Conservation (phyloP, 2,888 invertebrate species). For the Harpalus rubripes region DNA sequence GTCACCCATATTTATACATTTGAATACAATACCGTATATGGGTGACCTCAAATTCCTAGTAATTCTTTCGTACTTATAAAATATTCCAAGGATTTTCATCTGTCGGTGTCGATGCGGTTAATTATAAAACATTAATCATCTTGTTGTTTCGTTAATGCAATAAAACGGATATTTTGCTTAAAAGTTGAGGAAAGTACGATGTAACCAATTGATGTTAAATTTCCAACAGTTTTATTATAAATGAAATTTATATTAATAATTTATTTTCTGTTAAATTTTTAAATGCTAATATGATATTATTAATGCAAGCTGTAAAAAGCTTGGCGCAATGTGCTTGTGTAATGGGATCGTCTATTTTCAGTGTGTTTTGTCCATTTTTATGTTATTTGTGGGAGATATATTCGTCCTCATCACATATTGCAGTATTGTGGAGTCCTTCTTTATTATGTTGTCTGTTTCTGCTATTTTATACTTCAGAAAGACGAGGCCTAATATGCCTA, state of each 20-base stretch:
- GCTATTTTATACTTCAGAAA: slow-evolving; percentile 91
- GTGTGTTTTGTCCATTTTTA: slow-evolving; percentile 90
- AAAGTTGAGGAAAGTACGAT: too few relatives aligned
- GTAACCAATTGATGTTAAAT: too few relatives aligned
- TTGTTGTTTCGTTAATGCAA: not conserved
- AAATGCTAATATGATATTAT: not conserved
- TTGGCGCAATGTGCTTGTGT: slow-evolving; percentile 5
- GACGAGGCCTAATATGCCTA: slow-evolving; percentile 86
- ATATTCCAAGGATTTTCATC: slow-evolving; percentile 3
- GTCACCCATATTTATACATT: not conserved
- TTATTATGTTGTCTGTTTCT: slow-evolving; percentile 91
- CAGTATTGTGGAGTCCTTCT: slow-evolving; percentile 95
- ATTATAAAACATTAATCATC: slow-evolving; percentile 4
- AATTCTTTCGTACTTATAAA: not conserved
- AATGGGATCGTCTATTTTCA: slow-evolving; percentile 76
- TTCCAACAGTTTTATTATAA: too few relatives aligned
- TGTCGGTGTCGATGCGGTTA: not conserved
- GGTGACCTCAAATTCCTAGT: slow-evolving; percentile 8
- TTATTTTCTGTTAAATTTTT: not conserved
- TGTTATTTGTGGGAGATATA: slow-evolving; percentile 91
- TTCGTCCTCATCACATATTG: slow-evolving; percentile 94
- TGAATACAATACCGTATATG: slow-evolving; percentile 27
- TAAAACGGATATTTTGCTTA: not conserved
- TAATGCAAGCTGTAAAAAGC: slow-evolving; percentile 54
- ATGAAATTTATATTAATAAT: too few relatives aligned